Conservation (phyloP, 2,113 vertebrate species). For the Scalopus aquaticus region DNA sequence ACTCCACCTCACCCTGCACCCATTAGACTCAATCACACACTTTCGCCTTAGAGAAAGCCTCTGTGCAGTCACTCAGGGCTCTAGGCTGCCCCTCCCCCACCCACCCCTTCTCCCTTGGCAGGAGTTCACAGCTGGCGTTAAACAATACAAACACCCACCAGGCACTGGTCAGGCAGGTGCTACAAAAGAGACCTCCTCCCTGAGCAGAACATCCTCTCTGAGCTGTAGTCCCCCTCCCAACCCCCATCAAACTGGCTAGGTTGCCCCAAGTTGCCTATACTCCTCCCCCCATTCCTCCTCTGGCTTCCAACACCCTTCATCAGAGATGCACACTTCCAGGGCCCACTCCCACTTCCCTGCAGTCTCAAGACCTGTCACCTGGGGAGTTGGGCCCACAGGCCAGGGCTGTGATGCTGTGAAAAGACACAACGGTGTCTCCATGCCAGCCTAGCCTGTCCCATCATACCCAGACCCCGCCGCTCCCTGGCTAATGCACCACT, state of each 20-base stretch:
- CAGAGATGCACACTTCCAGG: slow-evolving; percentile 80
- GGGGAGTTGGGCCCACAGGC: slow-evolving; percentile 69
- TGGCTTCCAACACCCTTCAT: slow-evolving; percentile 65
- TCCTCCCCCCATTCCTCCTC: slow-evolving; percentile 75
- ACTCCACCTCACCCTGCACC: too few species aligned
- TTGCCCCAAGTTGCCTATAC: slow-evolving; percentile 69
- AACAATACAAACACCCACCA: background rate
- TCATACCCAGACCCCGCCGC: background rate
- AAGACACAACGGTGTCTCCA: slow-evolving; percentile 78
- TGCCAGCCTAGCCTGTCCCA: slow-evolving; percentile 77
- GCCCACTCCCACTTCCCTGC: slow-evolving; percentile 78
- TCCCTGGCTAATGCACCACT: slow-evolving; percentile 69
- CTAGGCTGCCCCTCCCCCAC: slow-evolving; percentile 46
- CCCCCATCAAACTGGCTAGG: slow-evolving; percentile 85
- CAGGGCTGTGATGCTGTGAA: slow-evolving; percentile 66
- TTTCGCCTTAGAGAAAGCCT: slow-evolving; percentile 68
- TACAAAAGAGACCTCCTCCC: slow-evolving; percentile 67
- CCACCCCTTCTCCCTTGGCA: slow-evolving; percentile 31
- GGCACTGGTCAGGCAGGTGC: background rate
- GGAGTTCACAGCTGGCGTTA: slow-evolving; percentile 5
- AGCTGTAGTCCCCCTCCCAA: slow-evolving; percentile 82
- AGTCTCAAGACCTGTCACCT: slow-evolving; percentile 78
- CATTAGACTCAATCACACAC: background rate
- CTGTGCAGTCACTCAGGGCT: slow-evolving; percentile 62
- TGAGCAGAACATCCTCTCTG: slow-evolving; percentile 19